phyloP scores from a whole-genome alignment of 2,888 invertebrate genomes.

The Philereme vetulata region DNA sequence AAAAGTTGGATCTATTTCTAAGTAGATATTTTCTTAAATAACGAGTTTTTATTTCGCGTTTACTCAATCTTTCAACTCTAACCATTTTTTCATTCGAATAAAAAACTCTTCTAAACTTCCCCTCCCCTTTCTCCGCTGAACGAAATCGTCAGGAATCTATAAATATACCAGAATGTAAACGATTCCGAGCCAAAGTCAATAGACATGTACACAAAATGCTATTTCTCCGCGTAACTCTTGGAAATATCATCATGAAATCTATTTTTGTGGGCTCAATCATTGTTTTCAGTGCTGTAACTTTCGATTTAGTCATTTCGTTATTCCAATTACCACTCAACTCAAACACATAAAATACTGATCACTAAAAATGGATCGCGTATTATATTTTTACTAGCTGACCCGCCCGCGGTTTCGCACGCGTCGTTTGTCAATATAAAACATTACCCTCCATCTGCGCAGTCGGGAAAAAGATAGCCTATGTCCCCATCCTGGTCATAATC shows the following conservation, averaged over 20 bases:
- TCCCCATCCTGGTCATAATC: too few species aligned
- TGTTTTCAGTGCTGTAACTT: slow-evolving; percentile 21
- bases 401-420: too few species aligned
- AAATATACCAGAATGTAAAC: slow-evolving; percentile 52
- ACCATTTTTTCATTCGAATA: not conserved
- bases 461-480: too few species aligned
- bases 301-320: slow-evolving; percentile 25
- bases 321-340: not conserved
- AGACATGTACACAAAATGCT: slow-evolving; percentile 41
- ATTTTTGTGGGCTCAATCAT: slow-evolving; percentile 26
- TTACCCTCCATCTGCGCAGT: too few species aligned
- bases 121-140: slow-evolving; percentile 42
- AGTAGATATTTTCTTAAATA: too few species aligned
- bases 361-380: slow-evolving; percentile 8
- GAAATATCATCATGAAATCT: slow-evolving; percentile 24
- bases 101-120: not conserved
- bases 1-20: too few species aligned
- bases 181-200: slow-evolving; percentile 63
- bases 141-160: slow-evolving; percentile 43
- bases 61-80: not conserved
- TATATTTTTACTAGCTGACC: too few species aligned
- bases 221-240: slow-evolving; percentile 36
- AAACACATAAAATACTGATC: slow-evolving; percentile 4
- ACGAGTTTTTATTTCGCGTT: too few species aligned
- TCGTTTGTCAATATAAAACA: too few species aligned